A percentile compares a stretch with the other conserved stretches of the same genome.
Evolutionary conservation across 1,140 invertebrate species (phyloP).

Genomic region (Watersipora subatra): DNA sequence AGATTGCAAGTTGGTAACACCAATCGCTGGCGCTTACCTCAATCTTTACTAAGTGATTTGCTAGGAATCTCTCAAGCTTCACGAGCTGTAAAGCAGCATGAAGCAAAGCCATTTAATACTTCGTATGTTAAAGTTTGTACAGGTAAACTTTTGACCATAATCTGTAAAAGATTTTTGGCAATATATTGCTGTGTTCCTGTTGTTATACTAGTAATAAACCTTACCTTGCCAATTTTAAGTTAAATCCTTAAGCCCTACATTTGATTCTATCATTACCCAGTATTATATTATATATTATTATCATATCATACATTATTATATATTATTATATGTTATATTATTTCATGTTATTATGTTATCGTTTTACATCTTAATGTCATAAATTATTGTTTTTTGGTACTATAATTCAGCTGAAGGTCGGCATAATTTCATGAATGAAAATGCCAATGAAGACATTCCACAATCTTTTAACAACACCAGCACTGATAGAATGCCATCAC

Average conservation of each 20-base stretch:
- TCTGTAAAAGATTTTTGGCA: not conserved
- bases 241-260: not conserved
- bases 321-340: not conserved
- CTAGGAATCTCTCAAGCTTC: slow-evolving; percentile 32
- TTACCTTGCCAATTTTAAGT: not conserved
- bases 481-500: not conserved
- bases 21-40: slow-evolving; percentile 33
- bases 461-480: not conserved
- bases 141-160: slow-evolving; percentile 14
- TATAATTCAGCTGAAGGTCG: not conserved
- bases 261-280: not conserved
- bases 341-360: slow-evolving; percentile 1
- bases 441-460: not conserved
- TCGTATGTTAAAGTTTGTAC: slow-evolving; percentile 26
- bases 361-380: not conserved
- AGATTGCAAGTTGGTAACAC: slow-evolving; percentile 27
- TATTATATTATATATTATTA: not conserved
- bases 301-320: not conserved
- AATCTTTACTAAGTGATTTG: slow-evolving; percentile 33
- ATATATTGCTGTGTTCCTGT: not conserved
- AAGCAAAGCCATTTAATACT: slow-evolving; percentile 21
- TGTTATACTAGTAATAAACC: no score
- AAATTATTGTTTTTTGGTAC: not conserved
- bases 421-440: not conserved
- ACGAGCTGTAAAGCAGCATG: slow-evolving; percentile 17